Evolutionary conservation across 2,888 invertebrate genomes (phyloP).

Genomic region (Aricia artaxerxes): DNA sequence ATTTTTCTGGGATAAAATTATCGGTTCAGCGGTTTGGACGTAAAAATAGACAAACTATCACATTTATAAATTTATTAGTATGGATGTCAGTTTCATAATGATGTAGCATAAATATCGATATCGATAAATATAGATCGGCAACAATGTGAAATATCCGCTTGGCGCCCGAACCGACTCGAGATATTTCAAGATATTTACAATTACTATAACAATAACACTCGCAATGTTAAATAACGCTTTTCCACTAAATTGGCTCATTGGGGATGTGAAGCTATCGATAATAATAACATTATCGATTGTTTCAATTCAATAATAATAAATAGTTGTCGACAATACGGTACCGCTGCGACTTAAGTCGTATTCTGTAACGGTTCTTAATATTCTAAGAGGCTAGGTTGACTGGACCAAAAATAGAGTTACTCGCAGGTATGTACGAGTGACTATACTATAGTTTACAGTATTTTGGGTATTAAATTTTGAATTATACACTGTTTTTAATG

Average conservation of each 20-base stretch:
- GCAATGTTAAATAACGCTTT: constrained; percentile 26
- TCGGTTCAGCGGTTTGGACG: no score
- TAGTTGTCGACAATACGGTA: background rate
- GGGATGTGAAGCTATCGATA: constrained; percentile 1
- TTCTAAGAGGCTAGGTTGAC: background rate
- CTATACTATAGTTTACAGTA: no score
- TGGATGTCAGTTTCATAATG: background rate
- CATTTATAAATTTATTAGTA: no score
- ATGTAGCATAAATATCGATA: constrained; percentile 14
- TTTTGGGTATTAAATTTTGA: no score
- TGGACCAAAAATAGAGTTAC: no score
- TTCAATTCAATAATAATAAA: background rate
- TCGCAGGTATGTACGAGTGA: no score
- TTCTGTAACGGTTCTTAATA: background rate
- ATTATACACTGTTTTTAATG: no score
- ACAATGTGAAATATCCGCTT: constrained; percentile 31
- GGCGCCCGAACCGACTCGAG: constrained; percentile 37
- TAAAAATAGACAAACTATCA: no score
- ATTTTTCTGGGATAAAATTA: no score
- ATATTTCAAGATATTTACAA: constrained; percentile 45
- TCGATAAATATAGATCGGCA: constrained; percentile 6
- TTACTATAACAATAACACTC: constrained; percentile 44
- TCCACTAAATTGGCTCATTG: constrained; percentile 36
- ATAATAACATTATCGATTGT: background rate
- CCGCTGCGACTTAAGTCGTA: background rate